Base-by-base conservation (phyloP, 2,888 invertebrate genomes). In the Tromatobia lineatoria region DNA sequence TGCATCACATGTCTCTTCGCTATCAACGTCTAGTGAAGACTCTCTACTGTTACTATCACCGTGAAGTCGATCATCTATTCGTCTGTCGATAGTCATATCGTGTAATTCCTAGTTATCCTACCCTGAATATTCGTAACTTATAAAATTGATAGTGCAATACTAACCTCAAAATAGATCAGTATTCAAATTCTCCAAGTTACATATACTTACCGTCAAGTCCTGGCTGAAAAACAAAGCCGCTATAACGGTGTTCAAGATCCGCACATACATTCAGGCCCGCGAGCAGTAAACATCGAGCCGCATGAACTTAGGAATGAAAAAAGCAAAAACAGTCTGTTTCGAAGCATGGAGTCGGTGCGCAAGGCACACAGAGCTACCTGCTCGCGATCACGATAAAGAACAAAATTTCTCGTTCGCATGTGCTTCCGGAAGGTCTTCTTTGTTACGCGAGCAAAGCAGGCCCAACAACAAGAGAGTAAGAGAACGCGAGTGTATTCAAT, bases 361-460 rank as follows among this genome's bases (percentile, higher is more conserved):
- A 10, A 64, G 64, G 23, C n/a, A 34, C 71, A 59, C 20, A 29
- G 6, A 45, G 69, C 79, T 89, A 90, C 89, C 90, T 89, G 88
- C 88, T 86, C 64, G 82, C 64, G 81, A 84, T 84, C 52, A 20
- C 54, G 67, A 80, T 80, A 59, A 18, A 69, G 71, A 57, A 25
- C 23, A 57, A 13, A 15, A n/a, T 25, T 61, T 61, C 15, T 54
- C 85, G 64, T 57, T 71, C 87, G 87, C 85, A 83, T 78, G 80
- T 79, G 80, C 83, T 85, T 88, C 87, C 88, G 88, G 88, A 91
- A 90, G 88, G 71, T 85, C 88, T 86, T 88, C 87, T 85, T 88
- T 57, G 57, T 11, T 10, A 11, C 52, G 15, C 1, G 20, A 70
- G 59, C 42, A 34, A 52, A 52, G 38, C 34, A 29, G 8, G n/a